Evolutionary conservation across 2,888 invertebrate species (phyloP), one percentile per base, ranked within the genome.

Genomic region (Mythimna impura): DNA sequence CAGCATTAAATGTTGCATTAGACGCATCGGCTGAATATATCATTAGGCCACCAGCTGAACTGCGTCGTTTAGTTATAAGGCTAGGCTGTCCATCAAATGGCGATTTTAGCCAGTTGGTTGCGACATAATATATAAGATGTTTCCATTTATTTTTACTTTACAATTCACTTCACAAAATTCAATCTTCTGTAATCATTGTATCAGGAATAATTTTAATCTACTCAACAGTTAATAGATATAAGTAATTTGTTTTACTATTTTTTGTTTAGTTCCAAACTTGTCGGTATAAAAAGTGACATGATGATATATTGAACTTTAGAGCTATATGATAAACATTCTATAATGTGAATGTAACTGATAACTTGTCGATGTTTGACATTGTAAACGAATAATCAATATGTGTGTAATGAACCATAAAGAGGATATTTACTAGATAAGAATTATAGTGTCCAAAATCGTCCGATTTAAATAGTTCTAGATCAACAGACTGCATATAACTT

Each of bases 221-320:
- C 22, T 40, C 64, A n/a, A 47, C 20, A 63, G 40, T 40, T 78
- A 40, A 72, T 63, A 50, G n/a, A 36, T 50, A 47, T 2, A 7
- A 47, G 34, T 34, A 34, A 58, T 77, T 36, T 22, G 25, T 22
- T 25, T 30, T 36, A 47, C 6, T 6, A 2, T 55, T 60, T 73
- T 73, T 65, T 63, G 25, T 17, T 12, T 25, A 40, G 20, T 57
- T 43, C 20, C 12, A 36, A 61, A 17, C 30, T 55, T 6, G 12
- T 43, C 5, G 10, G 12, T 8, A 61, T 14, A 77, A 73, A 65
- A 73, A 55, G 34, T 64, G 55, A 36, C 66, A 61, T 14, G 20
- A 17, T 60, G 47, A 25, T 55, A 36, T 58, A 43, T 43, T 69
- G 54, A 69, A 66, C 68, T 63, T 58, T 63, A 47, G 62, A 30